These are phyloP conservation scores for Planococcus citri DNA, from an alignment of 1,140 invertebrate genomes.

Conservation along the genomic window DNA sequence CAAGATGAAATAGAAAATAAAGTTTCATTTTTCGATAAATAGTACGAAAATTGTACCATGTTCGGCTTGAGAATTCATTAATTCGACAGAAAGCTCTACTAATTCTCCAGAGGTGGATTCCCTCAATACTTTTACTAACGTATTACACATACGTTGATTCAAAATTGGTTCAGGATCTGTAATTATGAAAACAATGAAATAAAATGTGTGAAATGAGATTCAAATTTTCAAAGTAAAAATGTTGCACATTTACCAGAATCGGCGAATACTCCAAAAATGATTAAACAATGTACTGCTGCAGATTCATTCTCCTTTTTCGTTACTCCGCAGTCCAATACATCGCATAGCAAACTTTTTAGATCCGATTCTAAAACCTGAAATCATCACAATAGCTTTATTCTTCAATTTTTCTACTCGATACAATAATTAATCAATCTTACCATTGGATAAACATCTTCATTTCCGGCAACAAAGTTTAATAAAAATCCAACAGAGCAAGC, in stretches of 20 bases:
- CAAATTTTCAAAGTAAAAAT: neutral
- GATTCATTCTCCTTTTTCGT: conserved; percentile 39
- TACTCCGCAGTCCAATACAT: conserved; percentile 38
- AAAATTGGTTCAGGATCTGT: conserved; percentile 28
- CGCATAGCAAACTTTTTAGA: conserved; percentile 46
- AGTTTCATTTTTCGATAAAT: conserved; percentile 12
- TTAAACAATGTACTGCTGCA: conserved; percentile 50
- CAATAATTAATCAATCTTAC: conserved; percentile 26
- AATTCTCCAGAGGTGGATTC: conserved; percentile 50
- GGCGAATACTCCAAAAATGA: conserved; percentile 58
- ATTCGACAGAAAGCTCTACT: conserved; percentile 58
- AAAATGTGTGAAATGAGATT: conserved; percentile 16
- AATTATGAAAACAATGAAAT: neutral
- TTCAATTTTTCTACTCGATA: conserved; percentile 13
- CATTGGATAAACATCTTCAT: conserved; percentile 46
- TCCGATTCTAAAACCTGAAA: conserved; percentile 48
- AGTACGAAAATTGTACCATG: conserved; percentile 42
- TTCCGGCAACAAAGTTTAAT: conserved; percentile 64
- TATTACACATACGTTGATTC: conserved; percentile 41
- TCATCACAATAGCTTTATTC: conserved; percentile 23
- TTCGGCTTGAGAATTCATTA: conserved; percentile 58
- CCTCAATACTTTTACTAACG: conserved; percentile 45
- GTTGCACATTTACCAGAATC: conserved; percentile 40
- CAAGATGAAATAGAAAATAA: neutral
- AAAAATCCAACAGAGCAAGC: conserved; percentile 47